These are phyloP conservation scores for Pristis pectinata DNA, from an alignment of 2,797 vertebrate genomes.

Conservation along the genomic window DNA sequence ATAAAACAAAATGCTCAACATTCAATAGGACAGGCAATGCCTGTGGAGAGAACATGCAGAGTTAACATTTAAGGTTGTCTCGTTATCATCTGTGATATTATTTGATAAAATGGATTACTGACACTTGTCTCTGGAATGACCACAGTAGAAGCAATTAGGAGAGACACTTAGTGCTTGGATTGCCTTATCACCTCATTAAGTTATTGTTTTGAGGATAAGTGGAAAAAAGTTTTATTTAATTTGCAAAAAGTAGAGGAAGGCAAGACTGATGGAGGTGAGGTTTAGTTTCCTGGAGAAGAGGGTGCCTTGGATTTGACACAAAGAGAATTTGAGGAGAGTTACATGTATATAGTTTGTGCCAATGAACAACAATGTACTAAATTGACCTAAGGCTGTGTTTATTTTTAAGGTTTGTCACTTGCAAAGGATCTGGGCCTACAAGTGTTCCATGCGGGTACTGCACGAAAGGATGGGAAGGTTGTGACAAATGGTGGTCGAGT, in stretches of 20 bases:
- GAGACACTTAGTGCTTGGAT: too few species aligned
- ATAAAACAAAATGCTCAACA: too few species aligned
- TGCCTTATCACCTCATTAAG: too few species aligned
- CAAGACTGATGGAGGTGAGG: background rate
- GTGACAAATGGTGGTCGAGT: slow-evolving; percentile 85
- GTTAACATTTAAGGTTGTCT: too few species aligned
- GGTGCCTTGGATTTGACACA: background rate
- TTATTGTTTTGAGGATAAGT: background rate
- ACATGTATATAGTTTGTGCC: background rate
- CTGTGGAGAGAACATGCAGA: too few species aligned
- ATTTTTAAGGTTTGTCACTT: slow-evolving; percentile 64
- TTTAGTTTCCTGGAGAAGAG: background rate
- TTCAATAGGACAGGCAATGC: too few species aligned
- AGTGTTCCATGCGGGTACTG: slow-evolving; percentile 87
- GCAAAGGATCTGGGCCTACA: slow-evolving; percentile 67
- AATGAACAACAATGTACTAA: background rate
- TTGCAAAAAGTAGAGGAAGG: background rate
- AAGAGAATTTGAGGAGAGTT: background rate
- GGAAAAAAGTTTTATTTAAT: background rate
- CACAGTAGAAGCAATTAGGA: too few species aligned
- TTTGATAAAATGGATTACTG: background rate
- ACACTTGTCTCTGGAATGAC: background rate
- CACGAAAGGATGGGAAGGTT: slow-evolving; percentile 63
- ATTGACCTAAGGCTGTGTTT: background rate
- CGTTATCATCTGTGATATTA: background rate